A percentile compares a stretch with the other conserved stretches of the same genome.
These are phyloP conservation scores for Campylomormyrus tamandua DNA, from an alignment of 2,113 vertebrate genomes.

Conservation along the genomic window DNA sequence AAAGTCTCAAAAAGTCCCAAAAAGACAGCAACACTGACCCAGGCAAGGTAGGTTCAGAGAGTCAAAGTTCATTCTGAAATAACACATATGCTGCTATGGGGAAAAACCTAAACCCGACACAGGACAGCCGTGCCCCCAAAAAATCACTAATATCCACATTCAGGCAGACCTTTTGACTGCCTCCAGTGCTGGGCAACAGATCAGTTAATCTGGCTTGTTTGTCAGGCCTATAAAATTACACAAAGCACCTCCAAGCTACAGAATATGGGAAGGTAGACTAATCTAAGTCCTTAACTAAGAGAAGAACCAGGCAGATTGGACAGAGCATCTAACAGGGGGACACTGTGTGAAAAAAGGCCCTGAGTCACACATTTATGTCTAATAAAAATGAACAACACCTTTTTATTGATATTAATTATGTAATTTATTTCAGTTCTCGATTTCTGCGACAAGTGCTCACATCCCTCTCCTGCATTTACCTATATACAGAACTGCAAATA, in stretches of 20 bases:
- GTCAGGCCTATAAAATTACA: not conserved
- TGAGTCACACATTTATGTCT: not conserved
- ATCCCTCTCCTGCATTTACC: not conserved
- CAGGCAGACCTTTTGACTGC: not conserved
- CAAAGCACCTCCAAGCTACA: not conserved
- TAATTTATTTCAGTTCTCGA: not conserved
- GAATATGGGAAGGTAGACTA: not conserved
- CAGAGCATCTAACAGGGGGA: not conserved
- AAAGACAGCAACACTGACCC: not conserved
- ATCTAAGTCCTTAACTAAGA: not conserved
- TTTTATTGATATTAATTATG: not conserved
- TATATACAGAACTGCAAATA: not conserved
- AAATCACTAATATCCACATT: not conserved
- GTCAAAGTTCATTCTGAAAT: not conserved
- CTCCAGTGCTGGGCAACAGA: not conserved
- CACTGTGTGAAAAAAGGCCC: not conserved
- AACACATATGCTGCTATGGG: not conserved
- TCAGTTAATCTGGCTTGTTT: not conserved
- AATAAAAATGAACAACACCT: not conserved
- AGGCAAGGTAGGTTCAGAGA: not conserved
- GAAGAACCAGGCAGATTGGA: not conserved
- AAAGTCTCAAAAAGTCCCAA: not conserved
- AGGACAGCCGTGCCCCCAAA: not conserved
- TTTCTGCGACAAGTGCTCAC: not conserved
- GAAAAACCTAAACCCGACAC: not conserved